These are phyloP conservation scores for Rambutsinella grinnellia DNA, from an alignment of 2,888 invertebrate species.

Conservation along the genomic window DNA sequence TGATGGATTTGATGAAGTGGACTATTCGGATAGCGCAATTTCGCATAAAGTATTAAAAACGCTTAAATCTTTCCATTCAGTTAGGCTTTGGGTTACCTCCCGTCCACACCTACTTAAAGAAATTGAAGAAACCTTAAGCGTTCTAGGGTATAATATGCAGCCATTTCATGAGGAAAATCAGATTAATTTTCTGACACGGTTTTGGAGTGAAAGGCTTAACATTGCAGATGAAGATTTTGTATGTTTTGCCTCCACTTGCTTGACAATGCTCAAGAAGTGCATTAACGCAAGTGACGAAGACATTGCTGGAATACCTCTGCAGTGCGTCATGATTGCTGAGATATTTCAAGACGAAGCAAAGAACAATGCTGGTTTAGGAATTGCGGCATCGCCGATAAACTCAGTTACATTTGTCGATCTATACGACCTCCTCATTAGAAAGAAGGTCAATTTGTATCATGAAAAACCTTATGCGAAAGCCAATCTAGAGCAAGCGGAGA, in stretches of 20 bases:
- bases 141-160: no score
- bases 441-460: no score
- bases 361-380: no score
- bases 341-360: no score
- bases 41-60: not conserved
- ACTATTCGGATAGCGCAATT: not conserved
- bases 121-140: not conserved
- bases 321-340: not conserved
- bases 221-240: not conserved
- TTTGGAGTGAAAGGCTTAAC: not conserved
- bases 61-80: not conserved
- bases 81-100: not conserved
- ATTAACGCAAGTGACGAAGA: not conserved
- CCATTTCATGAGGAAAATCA: not conserved
- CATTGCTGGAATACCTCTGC: constrained; percentile 3
- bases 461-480: no score
- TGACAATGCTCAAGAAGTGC: not conserved
- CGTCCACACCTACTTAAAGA: not conserved
- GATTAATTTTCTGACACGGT: not conserved
- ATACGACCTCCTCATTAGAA: no score
- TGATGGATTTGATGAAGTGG: constrained; percentile 3
- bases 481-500: no score
- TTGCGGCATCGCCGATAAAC: no score
- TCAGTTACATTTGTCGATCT: no score
- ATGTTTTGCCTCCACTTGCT: not conserved